A percentile compares a stretch with the other conserved stretches of the same genome.
These are phyloP conservation scores for Lycophotia porphyrea DNA, from an alignment of 2,888 invertebrate species.

Conservation along the genomic window DNA sequence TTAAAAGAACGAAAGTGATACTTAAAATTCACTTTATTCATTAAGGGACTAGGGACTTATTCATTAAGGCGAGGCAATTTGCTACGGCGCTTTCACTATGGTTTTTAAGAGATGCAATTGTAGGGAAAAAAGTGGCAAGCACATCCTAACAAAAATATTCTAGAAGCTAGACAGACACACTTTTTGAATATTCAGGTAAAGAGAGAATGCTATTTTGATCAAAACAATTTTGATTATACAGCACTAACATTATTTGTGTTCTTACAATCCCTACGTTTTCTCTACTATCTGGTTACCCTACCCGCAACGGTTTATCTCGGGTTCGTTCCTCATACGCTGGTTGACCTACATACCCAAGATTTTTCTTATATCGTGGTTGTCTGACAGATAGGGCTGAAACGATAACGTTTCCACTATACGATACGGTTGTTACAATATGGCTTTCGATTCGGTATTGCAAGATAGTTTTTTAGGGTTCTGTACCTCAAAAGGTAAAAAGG, in stretches of 20 bases:
- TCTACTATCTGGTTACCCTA: conserved; percentile 38
- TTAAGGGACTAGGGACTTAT: too few species aligned
- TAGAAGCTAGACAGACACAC: neutral
- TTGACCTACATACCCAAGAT: conserved; percentile 67
- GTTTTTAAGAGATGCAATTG: neutral
- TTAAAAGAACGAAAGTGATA: too few species aligned
- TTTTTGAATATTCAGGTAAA: neutral
- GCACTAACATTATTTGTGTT: neutral
- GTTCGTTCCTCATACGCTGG: conserved; percentile 48
- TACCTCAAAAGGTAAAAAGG: too few species aligned
- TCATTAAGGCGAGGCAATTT: too few species aligned
- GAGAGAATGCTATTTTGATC: neutral
- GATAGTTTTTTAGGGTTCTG: conserved; percentile 34
- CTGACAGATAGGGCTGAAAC: conserved; percentile 54
- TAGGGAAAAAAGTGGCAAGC: too few species aligned
- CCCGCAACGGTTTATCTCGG: conserved; percentile 49
- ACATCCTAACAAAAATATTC: neutral
- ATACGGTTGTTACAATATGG: conserved; percentile 50
- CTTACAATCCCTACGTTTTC: conserved; percentile 16
- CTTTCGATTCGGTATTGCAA: conserved; percentile 11
- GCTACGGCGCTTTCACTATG: neutral
- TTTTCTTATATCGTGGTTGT: conserved; percentile 59
- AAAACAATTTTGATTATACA: neutral
- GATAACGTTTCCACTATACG: conserved; percentile 49
- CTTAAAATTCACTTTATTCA: neutral